These are phyloP conservation scores for Labeo rohita DNA, from an alignment of 2,113 vertebrate genomes.

Conservation along the genomic window DNA sequence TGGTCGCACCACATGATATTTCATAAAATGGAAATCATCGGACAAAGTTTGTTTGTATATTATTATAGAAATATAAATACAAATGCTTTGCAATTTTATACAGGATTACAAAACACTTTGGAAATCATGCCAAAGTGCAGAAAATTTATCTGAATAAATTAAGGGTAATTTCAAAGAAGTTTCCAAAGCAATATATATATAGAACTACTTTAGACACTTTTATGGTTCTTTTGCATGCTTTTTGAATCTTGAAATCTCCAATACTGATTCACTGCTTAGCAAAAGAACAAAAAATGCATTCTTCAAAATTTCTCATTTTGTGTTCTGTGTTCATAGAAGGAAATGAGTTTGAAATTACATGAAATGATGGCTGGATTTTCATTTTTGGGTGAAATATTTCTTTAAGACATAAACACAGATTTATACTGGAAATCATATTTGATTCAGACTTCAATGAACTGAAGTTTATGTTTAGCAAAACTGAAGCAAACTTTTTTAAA, in stretches of 20 bases:
- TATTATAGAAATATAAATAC: too few relatives aligned
- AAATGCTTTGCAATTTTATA: too few relatives aligned
- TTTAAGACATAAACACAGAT: not conserved
- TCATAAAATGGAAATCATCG: too few relatives aligned
- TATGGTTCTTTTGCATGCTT: not conserved
- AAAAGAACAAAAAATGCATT: not conserved
- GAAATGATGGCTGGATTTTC: not conserved
- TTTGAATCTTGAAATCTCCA: not conserved
- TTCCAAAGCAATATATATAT: too few relatives aligned
- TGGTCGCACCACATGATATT: too few relatives aligned
- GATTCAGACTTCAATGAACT: not conserved
- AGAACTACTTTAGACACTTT: too few relatives aligned
- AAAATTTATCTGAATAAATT: too few relatives aligned
- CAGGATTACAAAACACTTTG: too few relatives aligned
- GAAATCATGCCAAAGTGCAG: too few relatives aligned
- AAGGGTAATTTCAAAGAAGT: too few relatives aligned
- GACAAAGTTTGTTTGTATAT: too few relatives aligned
- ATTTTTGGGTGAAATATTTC: not conserved
- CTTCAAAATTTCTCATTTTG: not conserved
- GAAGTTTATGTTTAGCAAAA: not conserved
- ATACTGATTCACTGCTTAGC: not conserved
- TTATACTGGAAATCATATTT: not conserved
- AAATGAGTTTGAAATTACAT: not conserved
- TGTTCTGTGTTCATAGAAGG: not conserved
- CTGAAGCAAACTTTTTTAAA: not conserved